phyloP scores from a whole-genome alignment of 2,888 invertebrate species.

The Oscheius myriophilus region DNA sequence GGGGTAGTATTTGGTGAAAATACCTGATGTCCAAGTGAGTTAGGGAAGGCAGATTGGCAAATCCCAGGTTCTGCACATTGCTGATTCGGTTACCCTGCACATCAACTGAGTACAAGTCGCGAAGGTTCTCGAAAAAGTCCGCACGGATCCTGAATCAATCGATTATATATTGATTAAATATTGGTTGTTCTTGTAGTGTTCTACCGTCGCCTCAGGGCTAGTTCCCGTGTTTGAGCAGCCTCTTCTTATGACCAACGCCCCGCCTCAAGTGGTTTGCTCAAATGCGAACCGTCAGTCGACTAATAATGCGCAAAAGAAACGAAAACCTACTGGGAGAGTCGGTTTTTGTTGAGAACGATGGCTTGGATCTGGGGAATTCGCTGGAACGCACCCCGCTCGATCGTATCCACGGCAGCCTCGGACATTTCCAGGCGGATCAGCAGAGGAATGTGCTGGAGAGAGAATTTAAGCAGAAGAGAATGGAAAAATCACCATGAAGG shows the following conservation, averaged over 20 bases:
- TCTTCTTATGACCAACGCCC: constrained; percentile 29
- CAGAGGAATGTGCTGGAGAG: constrained; percentile 64
- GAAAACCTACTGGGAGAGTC: constrained; percentile 63
- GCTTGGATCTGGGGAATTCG: constrained; percentile 67
- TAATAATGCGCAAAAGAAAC: neutral
- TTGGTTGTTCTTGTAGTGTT: too few species aligned
- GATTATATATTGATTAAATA: too few species aligned
- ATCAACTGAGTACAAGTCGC: constrained; percentile 69
- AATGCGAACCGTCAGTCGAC: constrained; percentile 7
- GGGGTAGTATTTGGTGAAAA: neutral
- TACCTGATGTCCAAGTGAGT: constrained; percentile 70
- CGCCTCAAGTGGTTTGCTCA: constrained; percentile 29
- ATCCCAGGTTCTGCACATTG: constrained; percentile 66
- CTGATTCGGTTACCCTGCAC: constrained; percentile 68
- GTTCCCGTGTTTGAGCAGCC: constrained; percentile 22
- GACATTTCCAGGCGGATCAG: constrained; percentile 70
- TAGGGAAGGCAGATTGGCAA: constrained; percentile 68
- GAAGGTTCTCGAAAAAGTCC: constrained; percentile 68
- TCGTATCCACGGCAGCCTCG: constrained; percentile 69
- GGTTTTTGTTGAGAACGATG: constrained; percentile 70
- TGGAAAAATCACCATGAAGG: constrained; percentile 57
- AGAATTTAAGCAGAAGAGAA: neutral
- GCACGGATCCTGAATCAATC: constrained; percentile 66
- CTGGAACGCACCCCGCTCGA: constrained; percentile 70
- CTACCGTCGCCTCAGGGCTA: neutral